phyloP scores from a whole-genome alignment of 2,888 invertebrate genomes.

The Zele albiditarsus region DNA sequence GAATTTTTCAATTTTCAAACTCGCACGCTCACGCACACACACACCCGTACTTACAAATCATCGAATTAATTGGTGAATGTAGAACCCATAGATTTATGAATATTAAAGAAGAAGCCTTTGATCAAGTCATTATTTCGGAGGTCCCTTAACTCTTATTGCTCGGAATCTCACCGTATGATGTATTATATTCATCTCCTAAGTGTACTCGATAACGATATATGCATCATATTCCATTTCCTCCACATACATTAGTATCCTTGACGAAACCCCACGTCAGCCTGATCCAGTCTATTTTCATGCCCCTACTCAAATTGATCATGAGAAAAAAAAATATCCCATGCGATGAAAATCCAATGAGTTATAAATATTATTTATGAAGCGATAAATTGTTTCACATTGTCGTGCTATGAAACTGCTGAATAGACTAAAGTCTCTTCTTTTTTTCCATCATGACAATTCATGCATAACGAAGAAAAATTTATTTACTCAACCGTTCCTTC shows the following conservation, averaged over 20 bases:
- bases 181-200: background rate
- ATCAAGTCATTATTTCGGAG: background rate
- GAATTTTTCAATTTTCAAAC: background rate
- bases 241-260: slow-evolving; percentile 3
- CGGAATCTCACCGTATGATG: background rate
- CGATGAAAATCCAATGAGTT: background rate
- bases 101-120: background rate
- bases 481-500: slow-evolving; percentile 35
- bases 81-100: background rate
- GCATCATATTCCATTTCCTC: background rate
- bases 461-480: slow-evolving; percentile 24
- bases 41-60: background rate
- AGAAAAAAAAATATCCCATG: no score
- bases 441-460: slow-evolving; percentile 18
- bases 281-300: background rate
- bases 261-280: background rate
- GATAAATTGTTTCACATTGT: background rate
- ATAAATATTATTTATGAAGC: background rate
- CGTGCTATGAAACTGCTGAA: no score
- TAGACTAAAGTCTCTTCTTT: background rate
- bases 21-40: no score
- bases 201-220: no score
- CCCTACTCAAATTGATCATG: no score
- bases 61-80: background rate
- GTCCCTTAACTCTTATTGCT: background rate